Base-by-base conservation (phyloP, 2,888 invertebrate species). In the Scelioninae gen. 2 region DNA sequence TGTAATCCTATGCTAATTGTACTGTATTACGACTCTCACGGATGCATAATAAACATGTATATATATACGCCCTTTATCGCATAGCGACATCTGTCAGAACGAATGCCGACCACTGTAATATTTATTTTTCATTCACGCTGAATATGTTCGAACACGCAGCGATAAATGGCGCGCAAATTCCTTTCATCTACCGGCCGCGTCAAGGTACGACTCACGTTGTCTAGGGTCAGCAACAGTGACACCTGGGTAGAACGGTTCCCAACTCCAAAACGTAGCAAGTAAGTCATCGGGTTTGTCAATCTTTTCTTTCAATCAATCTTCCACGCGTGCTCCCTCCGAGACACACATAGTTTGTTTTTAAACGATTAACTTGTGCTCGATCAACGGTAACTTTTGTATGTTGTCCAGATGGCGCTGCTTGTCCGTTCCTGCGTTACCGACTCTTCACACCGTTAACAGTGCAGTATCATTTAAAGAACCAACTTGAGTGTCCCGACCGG, bases 11-110 rank as follows among this genome's bases (percentile, higher is more conserved):
- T 80, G 78, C 78, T 82, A 79, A 82, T 80, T 82, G 81, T 83
- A 82, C 78, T 81, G 80, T 82, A 82, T 78, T 83, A 82, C 79
- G 78, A 83, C 81, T 81, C 81, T 84, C 81, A 82, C 78, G 79
- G 80, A 81, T 81, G 79, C 82, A 82, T 84, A 83, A 83, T 78
- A 79, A 73, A 79, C 78, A 80, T 82, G 79, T 81, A 81, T 76
- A 77, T 81, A 68, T 63, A 63, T 45, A 69, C 71, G 64, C 74
- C 60, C 68, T 64, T 71, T 72, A 72, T 72, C 71, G 70, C 73
- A 79, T 83, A 82, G 81, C 74, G 80, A 80, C 81, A 79, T 81
- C 80, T 78, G 78, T 79, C 78, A 78, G 77, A 77, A 77, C 77
- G 77, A 74, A 77, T 73, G 67, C 76, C 78, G 65, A 76, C 77